phyloP scores from a whole-genome alignment of 2,797 vertebrate genomes.

The Malacoraja senta region DNA sequence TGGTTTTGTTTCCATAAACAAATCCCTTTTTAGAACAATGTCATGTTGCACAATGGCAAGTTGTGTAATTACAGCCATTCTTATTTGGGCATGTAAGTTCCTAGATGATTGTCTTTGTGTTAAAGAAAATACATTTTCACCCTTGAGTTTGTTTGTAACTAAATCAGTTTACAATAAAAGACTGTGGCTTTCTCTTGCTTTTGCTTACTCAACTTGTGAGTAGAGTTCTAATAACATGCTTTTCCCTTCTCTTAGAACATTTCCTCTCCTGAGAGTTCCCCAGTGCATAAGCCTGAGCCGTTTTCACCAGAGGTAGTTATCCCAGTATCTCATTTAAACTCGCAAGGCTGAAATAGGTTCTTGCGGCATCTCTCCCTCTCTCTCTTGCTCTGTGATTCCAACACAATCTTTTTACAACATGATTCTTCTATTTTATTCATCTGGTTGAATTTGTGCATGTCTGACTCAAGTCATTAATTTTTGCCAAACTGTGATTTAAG shows the following conservation, averaged over 20 bases:
- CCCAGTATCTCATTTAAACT: conserved; percentile 48
- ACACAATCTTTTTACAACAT: background rate
- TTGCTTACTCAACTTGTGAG: conserved; percentile 54
- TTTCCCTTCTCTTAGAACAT: conserved; percentile 79
- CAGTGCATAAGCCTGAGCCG: conserved; percentile 80
- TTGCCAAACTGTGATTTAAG: background rate
- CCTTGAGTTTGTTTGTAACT: conserved; percentile 37
- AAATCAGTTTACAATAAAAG: conserved; percentile 44
- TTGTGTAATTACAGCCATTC: background rate
- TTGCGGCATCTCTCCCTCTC: conserved; percentile 17
- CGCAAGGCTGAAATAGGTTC: conserved; percentile 42
- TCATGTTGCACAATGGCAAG: background rate
- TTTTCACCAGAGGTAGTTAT: conserved; percentile 85
- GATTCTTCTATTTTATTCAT: conserved; percentile 1
- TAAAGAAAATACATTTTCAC: background rate
- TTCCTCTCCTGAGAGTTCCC: conserved; percentile 87
- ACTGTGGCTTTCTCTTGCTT: conserved; percentile 52
- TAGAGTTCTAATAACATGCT: conserved; percentile 62
- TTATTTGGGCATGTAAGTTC: background rate
- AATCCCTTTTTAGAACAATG: background rate
- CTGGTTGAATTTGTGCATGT: conserved; percentile 3
- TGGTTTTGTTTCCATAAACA: background rate
- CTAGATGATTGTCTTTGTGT: background rate
- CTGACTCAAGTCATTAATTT: background rate
- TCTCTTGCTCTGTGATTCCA: background rate